Conservation (phyloP, 1,140 invertebrate genomes). For the Matsumurasca onukii region DNA sequence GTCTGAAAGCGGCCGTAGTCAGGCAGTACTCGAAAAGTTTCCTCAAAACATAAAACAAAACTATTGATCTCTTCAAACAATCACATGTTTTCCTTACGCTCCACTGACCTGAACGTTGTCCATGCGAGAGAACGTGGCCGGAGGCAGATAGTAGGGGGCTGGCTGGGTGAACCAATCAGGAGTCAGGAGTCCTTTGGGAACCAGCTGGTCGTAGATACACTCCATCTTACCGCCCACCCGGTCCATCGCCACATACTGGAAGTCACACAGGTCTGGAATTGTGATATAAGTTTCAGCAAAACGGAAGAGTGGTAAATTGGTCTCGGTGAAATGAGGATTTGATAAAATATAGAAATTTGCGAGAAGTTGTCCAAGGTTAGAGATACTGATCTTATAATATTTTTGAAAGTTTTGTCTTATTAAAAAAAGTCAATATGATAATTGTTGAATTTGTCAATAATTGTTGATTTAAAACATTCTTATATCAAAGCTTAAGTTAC, state of each 20-base stretch:
- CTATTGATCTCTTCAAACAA: too few species aligned
- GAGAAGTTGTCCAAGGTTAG: too few species aligned
- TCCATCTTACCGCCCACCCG: constrained; percentile 49
- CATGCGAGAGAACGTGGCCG: constrained; percentile 73
- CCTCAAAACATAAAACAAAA: too few species aligned
- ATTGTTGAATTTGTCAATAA: too few species aligned
- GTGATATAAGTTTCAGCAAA: neutral
- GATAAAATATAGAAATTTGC: neutral
- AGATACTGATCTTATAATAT: too few species aligned
- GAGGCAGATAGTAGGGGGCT: constrained; percentile 69
- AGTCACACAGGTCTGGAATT: constrained; percentile 76
- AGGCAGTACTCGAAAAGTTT: too few species aligned
- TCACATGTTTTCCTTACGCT: too few species aligned
- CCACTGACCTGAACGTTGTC: constrained; percentile 52
- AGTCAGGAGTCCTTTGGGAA: constrained; percentile 60
- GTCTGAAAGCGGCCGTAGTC: too few species aligned
- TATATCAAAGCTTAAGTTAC: too few species aligned
- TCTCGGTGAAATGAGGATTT: neutral
- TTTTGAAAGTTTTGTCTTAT: too few species aligned
- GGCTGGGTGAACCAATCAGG: constrained; percentile 60
- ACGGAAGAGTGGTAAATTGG: neutral
- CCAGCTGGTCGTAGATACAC: constrained; percentile 64
- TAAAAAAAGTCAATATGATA: too few species aligned
- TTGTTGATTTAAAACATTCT: too few species aligned
- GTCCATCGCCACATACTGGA: constrained; percentile 82